These are phyloP conservation scores for Xenotilapia flavipinnis DNA, from an alignment of 2,113 vertebrate genomes.

Conservation along the genomic window DNA sequence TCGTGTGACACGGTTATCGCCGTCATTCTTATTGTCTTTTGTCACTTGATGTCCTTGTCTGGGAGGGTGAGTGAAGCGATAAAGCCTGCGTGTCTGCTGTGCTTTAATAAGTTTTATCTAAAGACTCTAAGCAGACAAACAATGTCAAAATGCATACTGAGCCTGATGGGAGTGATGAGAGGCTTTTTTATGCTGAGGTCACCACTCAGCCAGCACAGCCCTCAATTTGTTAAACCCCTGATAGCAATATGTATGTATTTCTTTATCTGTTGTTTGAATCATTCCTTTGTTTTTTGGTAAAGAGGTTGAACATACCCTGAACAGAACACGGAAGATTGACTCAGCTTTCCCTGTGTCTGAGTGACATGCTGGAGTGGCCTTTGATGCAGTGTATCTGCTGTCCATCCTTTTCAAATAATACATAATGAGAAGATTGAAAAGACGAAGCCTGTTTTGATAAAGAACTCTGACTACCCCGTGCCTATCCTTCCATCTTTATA, in stretches of 20 bases:
- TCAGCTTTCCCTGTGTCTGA: not conserved
- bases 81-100: not conserved
- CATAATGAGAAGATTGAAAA: not conserved
- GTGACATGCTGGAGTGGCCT: not conserved
- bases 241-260: not conserved
- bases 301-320: not conserved
- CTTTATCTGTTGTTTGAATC: not conserved
- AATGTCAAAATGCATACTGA: not conserved
- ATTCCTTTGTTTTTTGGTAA: not conserved
- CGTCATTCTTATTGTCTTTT: conserved; percentile 3
- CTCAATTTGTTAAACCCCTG: not conserved
- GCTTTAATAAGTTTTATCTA: conserved; percentile 42
- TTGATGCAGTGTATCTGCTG: not conserved
- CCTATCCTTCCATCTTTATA: not conserved
- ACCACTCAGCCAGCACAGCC: not conserved
- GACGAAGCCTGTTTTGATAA: not conserved
- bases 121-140: conserved; percentile 5
- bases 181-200: not conserved
- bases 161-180: not conserved
- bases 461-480: not conserved
- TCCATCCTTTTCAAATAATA: not conserved
- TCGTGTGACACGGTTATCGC: not conserved
- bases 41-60: conserved; percentile 29
- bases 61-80: conserved; percentile 5
- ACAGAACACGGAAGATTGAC: not conserved